Percentiles rank a stretch among this genome's conserved stretches.
phyloP scores from a whole-genome alignment of 2,113 vertebrate species.

The Artemisiospiza belli region DNA sequence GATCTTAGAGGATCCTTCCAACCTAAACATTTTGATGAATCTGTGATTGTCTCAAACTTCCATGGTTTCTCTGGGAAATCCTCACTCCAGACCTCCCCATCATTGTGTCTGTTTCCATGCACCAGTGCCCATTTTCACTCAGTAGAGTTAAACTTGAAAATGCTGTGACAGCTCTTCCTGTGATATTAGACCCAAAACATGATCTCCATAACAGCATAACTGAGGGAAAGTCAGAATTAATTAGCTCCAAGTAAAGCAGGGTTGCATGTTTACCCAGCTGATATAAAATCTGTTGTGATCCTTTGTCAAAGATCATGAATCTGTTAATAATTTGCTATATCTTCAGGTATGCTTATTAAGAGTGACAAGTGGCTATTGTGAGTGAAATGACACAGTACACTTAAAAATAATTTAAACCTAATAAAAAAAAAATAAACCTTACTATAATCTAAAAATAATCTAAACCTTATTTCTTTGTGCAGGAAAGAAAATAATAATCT shows the following conservation, averaged over 20 bases:
- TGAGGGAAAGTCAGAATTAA: constrained; percentile 23
- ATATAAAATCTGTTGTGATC: not conserved
- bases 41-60: not conserved
- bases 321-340: not conserved
- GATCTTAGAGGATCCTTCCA: not conserved
- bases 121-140: not conserved
- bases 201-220: not conserved
- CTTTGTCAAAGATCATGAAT: not conserved
- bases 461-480: too few relatives aligned
- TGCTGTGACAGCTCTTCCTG: not conserved
- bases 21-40: not conserved
- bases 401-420: not conserved
- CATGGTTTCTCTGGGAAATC: not conserved
- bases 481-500: too few relatives aligned
- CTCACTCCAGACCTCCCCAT: not conserved
- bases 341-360: not conserved
- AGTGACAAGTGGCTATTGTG: not conserved
- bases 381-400: not conserved
- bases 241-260: constrained; percentile 1
- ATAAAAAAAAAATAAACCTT: too few relatives aligned
- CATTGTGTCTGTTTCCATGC: not conserved
- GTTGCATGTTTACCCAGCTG: constrained; percentile 3
- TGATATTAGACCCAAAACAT: not conserved
- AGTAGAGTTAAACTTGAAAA: not conserved
- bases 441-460: too few relatives aligned